phyloP scores from a whole-genome alignment of 2,113 vertebrate species.

The Cryptotis parvus region DNA sequence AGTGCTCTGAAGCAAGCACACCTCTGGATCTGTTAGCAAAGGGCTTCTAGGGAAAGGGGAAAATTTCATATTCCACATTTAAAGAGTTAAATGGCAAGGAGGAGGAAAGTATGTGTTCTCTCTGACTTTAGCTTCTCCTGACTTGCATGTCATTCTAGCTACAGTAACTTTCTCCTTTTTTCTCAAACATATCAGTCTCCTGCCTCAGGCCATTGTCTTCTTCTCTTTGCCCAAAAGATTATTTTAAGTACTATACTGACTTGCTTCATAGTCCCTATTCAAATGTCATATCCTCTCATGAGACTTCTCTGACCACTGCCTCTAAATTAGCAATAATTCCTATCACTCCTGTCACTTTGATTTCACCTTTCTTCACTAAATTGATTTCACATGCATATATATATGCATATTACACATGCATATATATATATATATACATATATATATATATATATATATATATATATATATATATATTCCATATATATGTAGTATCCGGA shows the following conservation, averaged over 20 bases:
- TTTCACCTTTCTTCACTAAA: slow-evolving; percentile 1
- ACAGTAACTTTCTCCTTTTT: not conserved
- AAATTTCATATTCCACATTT: not conserved
- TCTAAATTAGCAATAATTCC: slow-evolving; percentile 25
- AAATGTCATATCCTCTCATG: not conserved
- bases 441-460: too few relatives aligned
- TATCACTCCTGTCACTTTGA: not conserved
- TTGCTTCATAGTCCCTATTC: not conserved
- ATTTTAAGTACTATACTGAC: not conserved
- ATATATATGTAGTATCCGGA: too few relatives aligned
- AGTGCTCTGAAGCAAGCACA: not conserved
- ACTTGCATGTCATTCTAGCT: not conserved
- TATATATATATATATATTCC: too few relatives aligned
- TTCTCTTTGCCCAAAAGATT: not conserved
- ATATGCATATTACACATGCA: not conserved
- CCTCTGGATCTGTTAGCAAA: not conserved
- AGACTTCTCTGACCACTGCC: not conserved
- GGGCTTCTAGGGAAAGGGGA: not conserved
- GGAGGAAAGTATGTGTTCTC: not conserved
- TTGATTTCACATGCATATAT: not conserved
- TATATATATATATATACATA: not conserved
- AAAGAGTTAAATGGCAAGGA: not conserved
- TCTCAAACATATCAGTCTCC: not conserved
- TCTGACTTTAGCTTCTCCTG: not conserved
- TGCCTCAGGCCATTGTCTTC: not conserved